Conservation (phyloP, 2,888 invertebrate genomes). For the Scrobipalpa costella region DNA sequence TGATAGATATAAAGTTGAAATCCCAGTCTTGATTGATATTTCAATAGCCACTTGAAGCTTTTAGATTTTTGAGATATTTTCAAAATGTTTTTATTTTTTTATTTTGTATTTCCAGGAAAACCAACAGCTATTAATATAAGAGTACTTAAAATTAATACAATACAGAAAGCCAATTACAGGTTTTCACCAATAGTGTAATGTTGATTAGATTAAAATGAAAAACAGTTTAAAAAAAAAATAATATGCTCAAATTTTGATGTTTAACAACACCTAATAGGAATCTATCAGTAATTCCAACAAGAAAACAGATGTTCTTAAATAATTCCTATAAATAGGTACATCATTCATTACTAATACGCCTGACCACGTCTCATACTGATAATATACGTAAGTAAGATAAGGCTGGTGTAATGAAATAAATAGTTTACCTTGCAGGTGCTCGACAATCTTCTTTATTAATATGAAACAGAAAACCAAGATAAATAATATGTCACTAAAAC, state of each 20-base stretch:
- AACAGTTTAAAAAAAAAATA: neutral
- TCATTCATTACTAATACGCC: constrained; percentile 6
- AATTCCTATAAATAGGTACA: neutral
- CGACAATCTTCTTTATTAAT: no score
- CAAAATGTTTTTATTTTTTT: no score
- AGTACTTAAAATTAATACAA: no score
- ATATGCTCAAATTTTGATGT: neutral
- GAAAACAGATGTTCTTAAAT: neutral
- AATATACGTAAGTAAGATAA: neutral
- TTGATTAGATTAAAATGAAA: no score
- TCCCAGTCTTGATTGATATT: neutral
- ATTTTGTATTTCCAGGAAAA: no score
- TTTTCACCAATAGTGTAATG: no score
- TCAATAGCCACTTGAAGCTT: neutral
- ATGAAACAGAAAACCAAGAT: neutral
- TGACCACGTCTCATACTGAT: constrained; percentile 5
- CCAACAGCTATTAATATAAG: no score
- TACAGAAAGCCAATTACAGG: no score
- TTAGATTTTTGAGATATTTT: neutral
- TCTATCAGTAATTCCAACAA: neutral
- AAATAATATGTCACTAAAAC: neutral
- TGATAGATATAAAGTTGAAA: constrained; percentile 1
- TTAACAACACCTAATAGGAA: neutral
- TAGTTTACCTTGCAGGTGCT: neutral
- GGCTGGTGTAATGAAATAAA: neutral